Evolutionary conservation across 2,797 vertebrate species (phyloP).

Genomic region (Synaphobranchus kaupii): DNA sequence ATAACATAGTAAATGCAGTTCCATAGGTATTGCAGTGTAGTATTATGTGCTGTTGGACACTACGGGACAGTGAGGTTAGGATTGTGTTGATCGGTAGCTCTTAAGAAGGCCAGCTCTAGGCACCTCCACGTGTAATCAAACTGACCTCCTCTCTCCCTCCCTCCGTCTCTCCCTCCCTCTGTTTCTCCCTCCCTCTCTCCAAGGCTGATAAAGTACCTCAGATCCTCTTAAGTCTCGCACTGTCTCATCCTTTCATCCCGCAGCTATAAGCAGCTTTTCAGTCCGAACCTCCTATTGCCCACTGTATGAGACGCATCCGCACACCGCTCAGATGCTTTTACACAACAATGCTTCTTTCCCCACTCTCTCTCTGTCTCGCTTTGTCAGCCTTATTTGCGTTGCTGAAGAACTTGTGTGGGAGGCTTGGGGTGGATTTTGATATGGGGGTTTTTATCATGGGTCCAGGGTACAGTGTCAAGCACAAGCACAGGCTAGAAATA

Average conservation of each 20-base stretch:
- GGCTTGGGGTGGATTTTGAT: too few species aligned
- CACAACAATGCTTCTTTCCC: not conserved
- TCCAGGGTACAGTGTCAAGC: too few species aligned
- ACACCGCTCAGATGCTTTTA: conserved; percentile 9
- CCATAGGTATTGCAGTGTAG: not conserved
- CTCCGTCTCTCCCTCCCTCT: not conserved
- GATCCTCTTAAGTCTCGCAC: conserved; percentile 15
- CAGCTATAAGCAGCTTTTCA: conserved; percentile 21
- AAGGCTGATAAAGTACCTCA: conserved; percentile 24
- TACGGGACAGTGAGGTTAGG: not conserved
- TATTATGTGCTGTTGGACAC: not conserved
- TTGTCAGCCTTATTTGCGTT: too few species aligned
- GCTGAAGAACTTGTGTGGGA: too few species aligned
- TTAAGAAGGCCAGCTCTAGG: not conserved
- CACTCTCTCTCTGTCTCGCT: too few species aligned
- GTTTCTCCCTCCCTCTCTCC: not conserved
- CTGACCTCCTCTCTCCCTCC: not conserved
- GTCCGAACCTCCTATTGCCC: not conserved
- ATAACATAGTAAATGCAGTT: not conserved
- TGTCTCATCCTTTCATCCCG: conserved; percentile 19
- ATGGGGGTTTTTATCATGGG: too few species aligned
- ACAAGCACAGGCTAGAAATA: too few species aligned
- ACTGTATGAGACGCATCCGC: not conserved
- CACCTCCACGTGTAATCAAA: not conserved
- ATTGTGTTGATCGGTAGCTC: not conserved